Base-by-base conservation (phyloP, 2,113 vertebrate species). In the Notarius lentiginosus region DNA sequence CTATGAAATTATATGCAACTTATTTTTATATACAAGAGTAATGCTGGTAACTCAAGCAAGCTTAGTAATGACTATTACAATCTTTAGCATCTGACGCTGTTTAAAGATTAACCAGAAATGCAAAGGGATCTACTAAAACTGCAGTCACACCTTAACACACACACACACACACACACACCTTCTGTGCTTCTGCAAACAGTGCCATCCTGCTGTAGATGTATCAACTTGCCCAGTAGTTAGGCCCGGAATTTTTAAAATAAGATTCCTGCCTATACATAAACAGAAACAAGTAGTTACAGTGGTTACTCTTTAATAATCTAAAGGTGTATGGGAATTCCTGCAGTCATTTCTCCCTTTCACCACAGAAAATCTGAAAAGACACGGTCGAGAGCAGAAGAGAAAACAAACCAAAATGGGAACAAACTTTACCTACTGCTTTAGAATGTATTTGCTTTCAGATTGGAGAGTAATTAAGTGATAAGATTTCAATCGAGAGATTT, bases 61-160 rank as follows among this genome's bases (percentile, higher is more conserved):
- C 18, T 2, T 20, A 51, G 41, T 27, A 22, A 34, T 20, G 17
- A 77, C 22, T 58, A 27, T 12, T 55, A n/a, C 73, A 66, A 55
- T 51, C 41, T 73, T 60, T 75, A 53, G 14, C 27, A 72, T 75
- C 81, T 56, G 60, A 41, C 27, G 15, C 49, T 63, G 51, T n/a
- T 88, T 88, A 83, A 90, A 80, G 66, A 90, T 90, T 90, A 90
- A 84, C 76, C 27, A 75, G 77, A 80, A 47, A 70, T 61, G 81
- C 34, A 58, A 53, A 82, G 27, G 10, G 63, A 83, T 17, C 63
- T 55, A 79, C 47, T 24, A 15, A 65, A 76, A 86, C 79, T 86
- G 58, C 51, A 88, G 86, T 65, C 87, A 91, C 73, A 89, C 93
- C 90, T 66, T 82, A 80, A 90, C 90, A 89, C 90, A 90, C 72